Evolutionary conservation across 2,113 vertebrate genomes (phyloP), one percentile per base, ranked within the genome.

Genomic region (Elgaria multicarinata): DNA sequence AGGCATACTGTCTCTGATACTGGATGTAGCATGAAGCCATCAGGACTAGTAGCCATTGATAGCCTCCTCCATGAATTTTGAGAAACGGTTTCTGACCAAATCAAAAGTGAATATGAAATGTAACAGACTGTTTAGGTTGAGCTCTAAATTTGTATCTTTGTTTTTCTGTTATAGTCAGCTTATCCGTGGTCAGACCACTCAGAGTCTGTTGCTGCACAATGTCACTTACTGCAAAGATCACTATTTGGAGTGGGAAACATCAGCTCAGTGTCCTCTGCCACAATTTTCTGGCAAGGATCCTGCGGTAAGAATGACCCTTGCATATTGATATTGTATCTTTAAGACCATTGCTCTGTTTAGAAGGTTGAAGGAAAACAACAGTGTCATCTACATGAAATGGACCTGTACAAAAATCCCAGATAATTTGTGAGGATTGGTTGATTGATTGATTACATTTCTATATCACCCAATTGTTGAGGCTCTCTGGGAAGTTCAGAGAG

Each of bases 211-310:
- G 86, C 86, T 95, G 18, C 98, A 98, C 94, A 98, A 98, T 10
- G 81, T 93, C 88, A 96, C 96, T 50, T 96, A 97, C 92, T 98
- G 97, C 36, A 97, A 96, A 90, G 96, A 97, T 86, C 97, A 46
- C 89, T 96, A 96, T 5, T 83, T 84, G 9, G 96, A 98, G 76
- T 98, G 98, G 98, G 95, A 95, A 83, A 92, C 93, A 0, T 1
- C 66, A 10, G 80, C 93, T 74, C 95, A 84, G 39, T 98, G 97
- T 80, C 97, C 98, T 1, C 55, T 96, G 81, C 97, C 98, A 4
- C 95, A 97, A 80, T 98, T 98, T 95, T 96, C 97, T 26, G 98
- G 97, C 89, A 98, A 96, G 86, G 94, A 96, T 91, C 98, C 97
- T 62, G 95, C 87, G 97, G 98, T 98, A 97, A 98, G 97, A 93